Percentiles rank a stretch among this genome's conserved stretches.
Evolutionary conservation across 2,888 invertebrate species (phyloP).

Genomic region (Pollenia angustigena): DNA sequence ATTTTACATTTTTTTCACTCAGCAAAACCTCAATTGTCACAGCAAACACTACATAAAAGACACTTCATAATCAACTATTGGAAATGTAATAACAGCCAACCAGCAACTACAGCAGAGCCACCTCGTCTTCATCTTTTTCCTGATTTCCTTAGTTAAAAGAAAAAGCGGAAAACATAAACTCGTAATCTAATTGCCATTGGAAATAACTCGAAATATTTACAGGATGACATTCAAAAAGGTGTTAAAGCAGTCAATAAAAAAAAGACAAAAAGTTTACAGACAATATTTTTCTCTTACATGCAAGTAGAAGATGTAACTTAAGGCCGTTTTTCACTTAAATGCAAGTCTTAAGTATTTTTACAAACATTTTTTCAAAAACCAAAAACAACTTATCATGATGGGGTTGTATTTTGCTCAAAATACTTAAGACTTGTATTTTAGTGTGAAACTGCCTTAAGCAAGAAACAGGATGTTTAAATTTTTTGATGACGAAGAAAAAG

Average conservation of each 20-base stretch:
- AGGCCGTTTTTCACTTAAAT: too few relatives aligned
- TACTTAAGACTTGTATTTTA: too few relatives aligned
- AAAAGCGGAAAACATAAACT: constrained; percentile 62
- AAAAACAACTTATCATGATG: too few relatives aligned
- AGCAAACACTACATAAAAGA: background rate
- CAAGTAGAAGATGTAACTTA: constrained; percentile 1
- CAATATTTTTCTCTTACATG: background rate
- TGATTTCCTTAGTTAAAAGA: background rate
- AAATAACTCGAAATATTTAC: constrained; percentile 46
- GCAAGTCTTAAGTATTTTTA: too few relatives aligned
- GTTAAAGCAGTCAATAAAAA: constrained; percentile 19
- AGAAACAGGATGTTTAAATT: constrained; percentile 20
- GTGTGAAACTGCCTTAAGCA: background rate
- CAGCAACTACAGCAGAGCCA: background rate
- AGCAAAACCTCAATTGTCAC: background rate
- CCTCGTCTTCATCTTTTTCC: background rate
- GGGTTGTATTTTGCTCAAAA: too few relatives aligned
- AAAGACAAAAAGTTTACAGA: background rate
- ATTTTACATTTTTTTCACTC: background rate
- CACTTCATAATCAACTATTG: constrained; percentile 53
- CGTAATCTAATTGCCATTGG: constrained; percentile 61
- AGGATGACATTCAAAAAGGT: constrained; percentile 48
- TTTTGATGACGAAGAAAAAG: background rate
- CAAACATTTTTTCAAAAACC: too few relatives aligned
- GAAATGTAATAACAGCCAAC: constrained; percentile 45